phyloP scores from a whole-genome alignment of 2,113 vertebrate species.

The Mustela lutreola region DNA sequence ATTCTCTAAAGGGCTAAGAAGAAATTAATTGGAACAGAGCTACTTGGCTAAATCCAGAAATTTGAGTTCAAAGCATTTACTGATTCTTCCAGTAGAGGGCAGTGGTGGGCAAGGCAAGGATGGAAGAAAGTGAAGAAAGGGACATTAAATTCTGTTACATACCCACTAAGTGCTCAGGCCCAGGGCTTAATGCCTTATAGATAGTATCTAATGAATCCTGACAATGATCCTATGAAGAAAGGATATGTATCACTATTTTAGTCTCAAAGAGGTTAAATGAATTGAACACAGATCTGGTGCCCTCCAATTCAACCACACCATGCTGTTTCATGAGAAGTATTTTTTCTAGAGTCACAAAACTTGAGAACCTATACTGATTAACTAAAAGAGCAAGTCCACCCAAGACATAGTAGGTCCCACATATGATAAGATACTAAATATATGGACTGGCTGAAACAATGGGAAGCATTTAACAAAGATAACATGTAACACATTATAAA shows the following conservation, averaged over 20 bases:
- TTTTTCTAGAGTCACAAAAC: constrained; percentile 18
- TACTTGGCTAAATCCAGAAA: constrained; percentile 50
- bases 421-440: not conserved
- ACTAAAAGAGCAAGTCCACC: constrained; percentile 18
- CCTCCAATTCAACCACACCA: constrained; percentile 28
- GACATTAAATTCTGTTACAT: not conserved
- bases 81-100: constrained; percentile 75
- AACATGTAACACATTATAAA: constrained; percentile 55
- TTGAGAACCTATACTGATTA: not conserved
- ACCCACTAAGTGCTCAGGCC: constrained; percentile 43
- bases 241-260: not conserved
- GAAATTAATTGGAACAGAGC: not conserved
- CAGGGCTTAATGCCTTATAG: constrained; percentile 22
- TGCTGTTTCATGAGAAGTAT: constrained; percentile 12
- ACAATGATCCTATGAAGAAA: constrained; percentile 14
- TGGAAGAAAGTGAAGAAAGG: not conserved
- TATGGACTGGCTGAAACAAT: constrained; percentile 20
- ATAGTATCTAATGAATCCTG: not conserved
- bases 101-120: constrained; percentile 58
- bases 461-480: constrained; percentile 54
- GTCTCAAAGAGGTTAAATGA: constrained; percentile 46
- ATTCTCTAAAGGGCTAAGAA: constrained; percentile 54
- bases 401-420: not conserved
- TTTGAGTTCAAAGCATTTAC: constrained; percentile 60
- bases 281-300: not conserved